These are phyloP conservation scores for Stomatorhinus ivindoensis DNA, from an alignment of 2,113 vertebrate species.

Conservation along the genomic window DNA sequence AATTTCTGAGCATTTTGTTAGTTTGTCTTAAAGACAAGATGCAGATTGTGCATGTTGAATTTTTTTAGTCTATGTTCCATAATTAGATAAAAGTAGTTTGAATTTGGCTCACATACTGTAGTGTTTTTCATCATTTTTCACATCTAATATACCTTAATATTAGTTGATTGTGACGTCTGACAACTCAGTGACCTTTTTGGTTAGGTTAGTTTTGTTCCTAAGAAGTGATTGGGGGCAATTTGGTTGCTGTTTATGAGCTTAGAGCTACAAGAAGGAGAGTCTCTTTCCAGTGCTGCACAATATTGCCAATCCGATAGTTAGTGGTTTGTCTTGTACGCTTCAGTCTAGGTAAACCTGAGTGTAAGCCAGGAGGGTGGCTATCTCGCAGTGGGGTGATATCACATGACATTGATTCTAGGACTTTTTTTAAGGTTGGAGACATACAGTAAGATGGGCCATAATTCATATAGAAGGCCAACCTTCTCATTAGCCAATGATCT, in stretches of 20 bases:
- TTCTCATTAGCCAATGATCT: background rate
- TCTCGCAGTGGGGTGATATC: background rate
- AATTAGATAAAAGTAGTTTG: too few relatives aligned
- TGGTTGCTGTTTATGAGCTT: background rate
- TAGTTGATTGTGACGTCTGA: too few relatives aligned
- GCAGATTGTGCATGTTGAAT: too few relatives aligned
- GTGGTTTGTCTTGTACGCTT: background rate
- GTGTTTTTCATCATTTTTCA: too few relatives aligned
- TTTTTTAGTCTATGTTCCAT: too few relatives aligned
- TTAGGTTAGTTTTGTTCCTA: too few relatives aligned
- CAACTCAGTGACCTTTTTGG: too few relatives aligned
- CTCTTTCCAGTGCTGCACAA: background rate
- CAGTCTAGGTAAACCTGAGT: background rate
- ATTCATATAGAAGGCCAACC: background rate
- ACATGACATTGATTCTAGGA: background rate
- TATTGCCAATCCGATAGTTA: background rate
- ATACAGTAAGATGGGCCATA: background rate
- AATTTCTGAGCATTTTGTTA: too few relatives aligned
- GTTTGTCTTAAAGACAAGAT: too few relatives aligned
- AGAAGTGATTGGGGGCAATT: background rate
- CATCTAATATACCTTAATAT: too few relatives aligned
- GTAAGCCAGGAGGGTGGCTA: background rate
- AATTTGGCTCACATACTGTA: too few relatives aligned
- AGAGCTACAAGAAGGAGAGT: background rate
- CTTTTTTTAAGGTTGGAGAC: background rate